Evolutionary conservation across 2,113 vertebrate species (phyloP).

Genomic region (Pseudonaja textilis): DNA sequence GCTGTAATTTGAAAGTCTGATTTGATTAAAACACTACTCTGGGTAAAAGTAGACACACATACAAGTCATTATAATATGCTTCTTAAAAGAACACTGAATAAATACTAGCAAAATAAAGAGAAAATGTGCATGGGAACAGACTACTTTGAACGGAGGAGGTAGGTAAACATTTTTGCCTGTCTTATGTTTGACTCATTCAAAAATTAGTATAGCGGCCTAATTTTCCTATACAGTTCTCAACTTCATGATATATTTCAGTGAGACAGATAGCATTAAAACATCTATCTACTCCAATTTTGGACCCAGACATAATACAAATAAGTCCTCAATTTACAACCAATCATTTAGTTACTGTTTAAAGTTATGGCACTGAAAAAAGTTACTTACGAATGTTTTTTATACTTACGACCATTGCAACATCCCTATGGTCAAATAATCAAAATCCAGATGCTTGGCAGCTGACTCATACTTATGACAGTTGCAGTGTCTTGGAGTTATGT

Average conservation of each 20-base stretch:
- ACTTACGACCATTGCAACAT: neutral
- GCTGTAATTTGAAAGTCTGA: neutral
- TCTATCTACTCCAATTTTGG: neutral
- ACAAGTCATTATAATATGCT: neutral
- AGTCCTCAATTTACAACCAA: neutral
- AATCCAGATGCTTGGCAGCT: neutral
- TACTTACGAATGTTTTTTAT: neutral
- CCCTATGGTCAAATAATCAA: neutral
- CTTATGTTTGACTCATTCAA: neutral
- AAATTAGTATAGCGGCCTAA: neutral
- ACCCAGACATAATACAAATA: neutral
- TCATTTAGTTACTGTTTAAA: neutral
- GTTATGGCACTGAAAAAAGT: neutral
- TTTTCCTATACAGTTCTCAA: neutral
- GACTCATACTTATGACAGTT: neutral
- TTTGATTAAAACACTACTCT: neutral
- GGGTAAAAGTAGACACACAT: neutral
- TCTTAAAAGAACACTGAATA: neutral
- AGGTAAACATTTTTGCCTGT: neutral
- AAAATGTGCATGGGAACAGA: neutral
- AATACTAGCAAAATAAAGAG: neutral
- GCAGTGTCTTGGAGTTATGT: neutral
- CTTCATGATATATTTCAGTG: neutral
- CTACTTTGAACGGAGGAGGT: neutral
- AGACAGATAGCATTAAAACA: neutral